Base-by-base conservation (phyloP, 2,113 vertebrate species). In the Hipposideros armiger region DNA sequence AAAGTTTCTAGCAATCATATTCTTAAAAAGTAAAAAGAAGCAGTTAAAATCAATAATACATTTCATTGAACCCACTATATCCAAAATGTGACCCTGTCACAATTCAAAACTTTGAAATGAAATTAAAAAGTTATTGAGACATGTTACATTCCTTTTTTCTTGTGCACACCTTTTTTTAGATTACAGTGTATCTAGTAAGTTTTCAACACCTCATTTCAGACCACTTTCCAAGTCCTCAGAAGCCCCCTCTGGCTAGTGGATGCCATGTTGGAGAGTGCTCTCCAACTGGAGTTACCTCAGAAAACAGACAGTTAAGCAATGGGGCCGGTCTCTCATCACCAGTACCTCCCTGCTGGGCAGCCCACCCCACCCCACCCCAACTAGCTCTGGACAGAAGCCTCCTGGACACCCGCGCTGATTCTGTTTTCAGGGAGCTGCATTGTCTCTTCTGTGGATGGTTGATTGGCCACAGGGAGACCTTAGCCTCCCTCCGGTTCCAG, bases 201-300 rank as follows among this genome's bases (percentile, higher is more conserved):
- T 70, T 73, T 64, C 17, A 32, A 76, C 45, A 45, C 45, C 50
- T 87, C 58, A 4, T 0, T 86, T 67, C 11, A 22, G 52, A 73
- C 22, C n/a, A 3, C n/a, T 24, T 56, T 73, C 67, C 60, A 20
- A 2, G 28, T 24, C 32, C 45, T 84, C 40, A 22, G 42, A 8
- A 3, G 3, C 11, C 0, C 0, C 36, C 22, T 70, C 73, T 40
- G 42, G 4, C 30, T 16, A 22, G 40, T 1, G 15, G 40, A 69
- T 19, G 32, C 36, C 11, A 0, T 54, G 36, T 5, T 16, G n/a
- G 26, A 66, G 52, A 16, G 4, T 0, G 22, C 0, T 5, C 32
- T 10, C n/a, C 28, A 50, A 0, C 28, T 47, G 9, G 56, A 5
- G 54, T 84, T 24, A 28, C 80, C 54, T 74, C 58, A 0, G 40